Evolutionary conservation across 1,140 invertebrate genomes (phyloP), one percentile per base, ranked within the genome.

Genomic region (Listronotus oregonensis): DNA sequence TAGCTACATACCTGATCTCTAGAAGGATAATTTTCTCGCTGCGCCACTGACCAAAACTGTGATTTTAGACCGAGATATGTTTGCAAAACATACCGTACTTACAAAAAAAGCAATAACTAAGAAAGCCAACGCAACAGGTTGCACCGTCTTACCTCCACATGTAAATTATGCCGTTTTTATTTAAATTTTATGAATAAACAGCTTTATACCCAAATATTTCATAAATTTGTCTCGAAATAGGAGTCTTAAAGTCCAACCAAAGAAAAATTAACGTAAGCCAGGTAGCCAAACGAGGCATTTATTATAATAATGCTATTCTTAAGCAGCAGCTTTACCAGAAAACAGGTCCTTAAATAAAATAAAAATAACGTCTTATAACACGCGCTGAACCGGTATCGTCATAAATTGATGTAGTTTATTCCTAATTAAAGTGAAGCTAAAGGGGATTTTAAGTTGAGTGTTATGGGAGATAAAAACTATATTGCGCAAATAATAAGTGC

Each of bases 191-290:
- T 32, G 8, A 43, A 44, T 21, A 60, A 60, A 60, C 61, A 32
- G 61, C 52, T 64, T 64, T 64, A 56, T 54, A 27, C 42, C 52
- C 11, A 55, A 64, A 64, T 55, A 55, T 56, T 64, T 64, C 51
- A 64, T 64, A 56, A 55, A 64, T 64, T 64, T 64, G 61, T 64
- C 61, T 56, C 60, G 27, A 49, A 44, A 51, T 62, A 64, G 60
- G 49, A 62, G 49, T 21, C 60, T 62, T 62, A 56, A 64, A 64
- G 44, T 49, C 52, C 34, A 10, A 1, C 52, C 27, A 32, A 56
- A 55, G 61, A 64, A 56, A 64, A 64, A 64, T 64, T 34, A 56
- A 56, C 61, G 61, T 64, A 64, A 64, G 52, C 61, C 61, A 64
- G 61, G 61, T 64, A 64, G 61, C 61, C 61, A 14, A 56, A 56